Evolutionary conservation across 2,888 invertebrate genomes (phyloP).

Genomic region (Pandemis cinnamomeana): DNA sequence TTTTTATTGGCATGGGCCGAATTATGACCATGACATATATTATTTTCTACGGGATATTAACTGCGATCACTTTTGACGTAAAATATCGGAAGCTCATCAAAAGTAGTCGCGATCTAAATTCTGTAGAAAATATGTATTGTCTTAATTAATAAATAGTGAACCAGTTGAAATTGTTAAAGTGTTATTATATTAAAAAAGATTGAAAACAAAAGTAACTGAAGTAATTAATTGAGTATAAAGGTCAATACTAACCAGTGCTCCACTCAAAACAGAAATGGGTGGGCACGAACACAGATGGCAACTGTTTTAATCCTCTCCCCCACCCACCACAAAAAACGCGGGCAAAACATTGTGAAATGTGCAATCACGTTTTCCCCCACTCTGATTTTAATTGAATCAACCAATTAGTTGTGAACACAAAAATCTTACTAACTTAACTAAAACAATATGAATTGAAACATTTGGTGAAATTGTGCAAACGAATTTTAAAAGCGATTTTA

Average conservation of each 20-base stretch:
- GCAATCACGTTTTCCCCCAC: constrained; percentile 46
- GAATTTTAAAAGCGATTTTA: background rate
- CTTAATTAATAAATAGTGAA: too few species aligned
- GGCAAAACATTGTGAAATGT: constrained; percentile 41
- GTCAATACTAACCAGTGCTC: background rate
- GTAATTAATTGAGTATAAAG: background rate
- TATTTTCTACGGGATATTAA: too few species aligned
- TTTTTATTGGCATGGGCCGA: background rate
- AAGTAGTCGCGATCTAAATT: too few species aligned
- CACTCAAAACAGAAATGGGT: background rate
- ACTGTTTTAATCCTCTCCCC: background rate
- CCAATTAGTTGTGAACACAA: constrained; percentile 21
- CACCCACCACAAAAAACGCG: constrained; percentile 2
- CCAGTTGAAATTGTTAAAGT: too few species aligned
- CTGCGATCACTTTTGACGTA: too few species aligned
- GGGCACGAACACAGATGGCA: background rate
- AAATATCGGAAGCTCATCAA: too few species aligned
- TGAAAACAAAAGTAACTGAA: background rate
- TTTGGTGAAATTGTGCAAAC: background rate
- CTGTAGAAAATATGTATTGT: too few species aligned
- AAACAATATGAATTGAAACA: background rate
- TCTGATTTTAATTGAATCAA: constrained; percentile 43
- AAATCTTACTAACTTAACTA: constrained; percentile 10
- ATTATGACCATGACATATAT: too few species aligned
- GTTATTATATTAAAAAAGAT: too few species aligned